These are phyloP conservation scores for Ceyx melanurus DNA, from an alignment of 2,113 vertebrate genomes.

Conservation along the genomic window DNA sequence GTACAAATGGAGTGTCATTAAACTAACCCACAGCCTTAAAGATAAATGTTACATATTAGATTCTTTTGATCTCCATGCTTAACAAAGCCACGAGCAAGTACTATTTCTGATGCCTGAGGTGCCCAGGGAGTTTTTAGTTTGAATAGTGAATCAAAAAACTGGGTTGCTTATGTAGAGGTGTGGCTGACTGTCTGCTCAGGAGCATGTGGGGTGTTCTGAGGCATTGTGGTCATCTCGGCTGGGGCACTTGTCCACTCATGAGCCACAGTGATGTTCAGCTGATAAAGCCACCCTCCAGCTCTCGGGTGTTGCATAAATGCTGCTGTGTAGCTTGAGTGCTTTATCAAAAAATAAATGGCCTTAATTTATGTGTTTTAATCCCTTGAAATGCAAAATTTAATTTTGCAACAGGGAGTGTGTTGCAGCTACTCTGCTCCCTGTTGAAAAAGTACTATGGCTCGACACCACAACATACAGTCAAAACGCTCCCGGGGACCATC, in stretches of 20 bases:
- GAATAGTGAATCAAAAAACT: too few relatives aligned
- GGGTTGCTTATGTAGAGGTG: too few relatives aligned
- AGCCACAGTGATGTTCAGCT: neutral
- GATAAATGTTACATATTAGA: neutral
- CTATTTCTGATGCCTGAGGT: neutral
- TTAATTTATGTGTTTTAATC: neutral
- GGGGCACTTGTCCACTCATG: neutral
- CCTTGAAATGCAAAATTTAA: neutral
- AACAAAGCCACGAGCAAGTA: neutral
- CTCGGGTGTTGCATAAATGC: neutral
- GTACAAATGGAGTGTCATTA: neutral
- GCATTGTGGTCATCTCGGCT: neutral
- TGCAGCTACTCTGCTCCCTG: neutral
- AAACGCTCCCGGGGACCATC: neutral
- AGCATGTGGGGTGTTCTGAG: accelerated
- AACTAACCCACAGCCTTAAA: neutral
- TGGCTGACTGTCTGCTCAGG: neutral
- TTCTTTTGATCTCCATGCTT: neutral
- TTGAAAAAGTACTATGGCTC: neutral
- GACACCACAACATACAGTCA: neutral
- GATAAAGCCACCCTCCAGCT: neutral
- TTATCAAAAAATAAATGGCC: neutral
- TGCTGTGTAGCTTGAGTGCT: neutral
- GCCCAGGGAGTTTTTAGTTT: too few relatives aligned
- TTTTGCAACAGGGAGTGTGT: neutral